These are phyloP conservation scores for Dorcus hopei DNA, from an alignment of 2,888 invertebrate species.

Conservation along the genomic window DNA sequence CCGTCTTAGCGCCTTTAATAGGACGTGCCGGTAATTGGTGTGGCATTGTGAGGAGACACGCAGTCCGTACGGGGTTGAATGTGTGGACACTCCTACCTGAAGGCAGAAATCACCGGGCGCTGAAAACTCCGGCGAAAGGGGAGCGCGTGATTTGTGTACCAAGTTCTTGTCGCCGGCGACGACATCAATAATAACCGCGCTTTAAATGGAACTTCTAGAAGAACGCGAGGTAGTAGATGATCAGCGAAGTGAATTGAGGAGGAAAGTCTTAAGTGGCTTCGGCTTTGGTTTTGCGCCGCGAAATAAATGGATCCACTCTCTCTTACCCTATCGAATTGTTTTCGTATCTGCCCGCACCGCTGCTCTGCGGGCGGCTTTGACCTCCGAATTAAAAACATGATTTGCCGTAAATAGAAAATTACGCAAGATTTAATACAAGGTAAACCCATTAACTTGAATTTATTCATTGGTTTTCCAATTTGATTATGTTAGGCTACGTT, in stretches of 20 bases:
- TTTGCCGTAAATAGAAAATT: no score
- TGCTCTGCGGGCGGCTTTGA: no score
- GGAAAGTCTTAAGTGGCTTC: conserved; percentile 43
- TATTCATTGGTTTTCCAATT: no score
- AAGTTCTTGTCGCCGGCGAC: conserved; percentile 32
- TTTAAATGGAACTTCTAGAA: conserved; percentile 27
- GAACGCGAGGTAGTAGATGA: conserved; percentile 28
- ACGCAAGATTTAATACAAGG: no score
- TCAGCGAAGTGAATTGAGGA: conserved; percentile 38
- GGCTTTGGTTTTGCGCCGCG: conserved; percentile 40
- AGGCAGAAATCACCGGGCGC: conserved; percentile 22
- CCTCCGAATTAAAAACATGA: no score
- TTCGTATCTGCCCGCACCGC: conserved; percentile 24
- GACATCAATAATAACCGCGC: conserved; percentile 33
- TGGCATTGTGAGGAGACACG: conserved; percentile 34
- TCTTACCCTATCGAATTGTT: conserved; percentile 33
- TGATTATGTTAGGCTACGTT: no score
- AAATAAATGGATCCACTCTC: conserved; percentile 34
- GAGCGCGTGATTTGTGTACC: conserved; percentile 35
- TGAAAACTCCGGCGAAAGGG: conserved; percentile 25
- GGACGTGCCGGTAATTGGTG: conserved; percentile 31
- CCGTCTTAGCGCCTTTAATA: conserved; percentile 26
- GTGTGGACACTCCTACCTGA: conserved; percentile 35
- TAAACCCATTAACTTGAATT: no score
- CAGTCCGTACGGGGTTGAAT: conserved; percentile 26